Evolutionary conservation across 1,140 invertebrate species (phyloP).

Genomic region (Lethrus apterus): DNA sequence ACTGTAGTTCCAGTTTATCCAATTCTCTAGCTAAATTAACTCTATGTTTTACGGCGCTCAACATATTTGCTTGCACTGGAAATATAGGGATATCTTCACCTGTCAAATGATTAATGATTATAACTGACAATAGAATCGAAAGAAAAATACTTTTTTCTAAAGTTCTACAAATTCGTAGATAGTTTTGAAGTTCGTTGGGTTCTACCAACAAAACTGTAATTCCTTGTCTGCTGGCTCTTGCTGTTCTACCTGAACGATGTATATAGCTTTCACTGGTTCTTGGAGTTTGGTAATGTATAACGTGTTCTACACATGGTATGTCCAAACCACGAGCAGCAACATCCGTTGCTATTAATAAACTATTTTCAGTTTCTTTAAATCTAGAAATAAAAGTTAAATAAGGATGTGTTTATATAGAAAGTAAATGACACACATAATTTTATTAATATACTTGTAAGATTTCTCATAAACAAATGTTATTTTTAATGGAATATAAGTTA

Average conservation of each 20-base stretch:
- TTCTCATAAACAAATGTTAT: not conserved
- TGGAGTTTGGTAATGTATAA: constrained; percentile 97
- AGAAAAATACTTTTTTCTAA: constrained; percentile 67
- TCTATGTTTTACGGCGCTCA: constrained; percentile 60
- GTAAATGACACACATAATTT: not conserved
- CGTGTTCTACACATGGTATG: constrained; percentile 89
- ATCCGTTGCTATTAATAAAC: constrained; percentile 91
- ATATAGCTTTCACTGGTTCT: constrained; percentile 92
- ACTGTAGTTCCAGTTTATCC: constrained; percentile 64
- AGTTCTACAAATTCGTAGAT: constrained; percentile 74
- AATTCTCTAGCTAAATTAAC: constrained; percentile 72
- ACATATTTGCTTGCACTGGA: constrained; percentile 62
- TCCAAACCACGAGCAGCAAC: constrained; percentile 95
- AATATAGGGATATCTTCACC: constrained; percentile 76
- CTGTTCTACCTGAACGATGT: constrained; percentile 93
- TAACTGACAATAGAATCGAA: not conserved
- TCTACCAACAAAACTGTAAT: constrained; percentile 89
- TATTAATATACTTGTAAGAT: not conserved
- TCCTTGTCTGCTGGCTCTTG: constrained; percentile 79
- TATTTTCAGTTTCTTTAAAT: constrained; percentile 69
- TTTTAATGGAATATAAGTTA: too few relatives aligned
- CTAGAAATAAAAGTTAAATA: constrained; percentile 36
- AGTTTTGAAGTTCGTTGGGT: constrained; percentile 72
- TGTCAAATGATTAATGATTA: constrained; percentile 39
- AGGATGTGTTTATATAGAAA: not conserved